These are phyloP conservation scores for Eurypyga helias DNA, from an alignment of 2,113 vertebrate genomes.

Conservation along the genomic window DNA sequence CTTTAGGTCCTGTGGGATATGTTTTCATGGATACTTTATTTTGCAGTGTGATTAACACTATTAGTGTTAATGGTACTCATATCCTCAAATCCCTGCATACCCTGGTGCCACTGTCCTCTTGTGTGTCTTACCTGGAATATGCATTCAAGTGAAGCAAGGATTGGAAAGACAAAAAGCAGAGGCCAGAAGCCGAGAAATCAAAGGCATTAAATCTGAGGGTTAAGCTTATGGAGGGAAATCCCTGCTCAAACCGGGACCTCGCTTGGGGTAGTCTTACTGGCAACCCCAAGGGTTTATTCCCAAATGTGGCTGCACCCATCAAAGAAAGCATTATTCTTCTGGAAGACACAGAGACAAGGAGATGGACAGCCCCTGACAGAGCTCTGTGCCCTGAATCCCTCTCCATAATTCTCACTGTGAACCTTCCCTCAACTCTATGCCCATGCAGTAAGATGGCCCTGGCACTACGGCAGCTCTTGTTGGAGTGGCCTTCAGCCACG, in stretches of 20 bases:
- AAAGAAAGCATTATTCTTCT: neutral
- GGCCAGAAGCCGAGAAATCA: neutral
- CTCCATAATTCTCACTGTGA: neutral
- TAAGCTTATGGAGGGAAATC: neutral
- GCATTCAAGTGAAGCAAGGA: neutral
- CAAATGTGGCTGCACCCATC: neutral
- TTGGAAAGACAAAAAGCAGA: neutral
- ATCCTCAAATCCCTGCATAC: neutral
- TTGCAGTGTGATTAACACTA: slow-evolving; percentile 23
- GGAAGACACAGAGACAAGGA: neutral
- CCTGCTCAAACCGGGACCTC: neutral
- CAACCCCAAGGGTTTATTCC: neutral
- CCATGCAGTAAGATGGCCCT: neutral
- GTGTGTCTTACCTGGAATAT: neutral
- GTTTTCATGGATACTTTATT: slow-evolving; percentile 19
- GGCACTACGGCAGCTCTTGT: too few relatives aligned
- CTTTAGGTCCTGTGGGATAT: neutral
- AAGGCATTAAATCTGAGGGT: neutral
- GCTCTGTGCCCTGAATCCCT: neutral
- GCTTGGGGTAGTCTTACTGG: neutral
- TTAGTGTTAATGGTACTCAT: neutral
- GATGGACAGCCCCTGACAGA: neutral
- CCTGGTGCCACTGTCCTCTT: neutral
- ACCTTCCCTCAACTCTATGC: neutral
- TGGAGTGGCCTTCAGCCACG: neutral